Evolutionary conservation across 92 coral and sea anemone genomes (phyloP), one percentile per base, ranked within the genome.

Genomic region (Porites cylindrica): DNA sequence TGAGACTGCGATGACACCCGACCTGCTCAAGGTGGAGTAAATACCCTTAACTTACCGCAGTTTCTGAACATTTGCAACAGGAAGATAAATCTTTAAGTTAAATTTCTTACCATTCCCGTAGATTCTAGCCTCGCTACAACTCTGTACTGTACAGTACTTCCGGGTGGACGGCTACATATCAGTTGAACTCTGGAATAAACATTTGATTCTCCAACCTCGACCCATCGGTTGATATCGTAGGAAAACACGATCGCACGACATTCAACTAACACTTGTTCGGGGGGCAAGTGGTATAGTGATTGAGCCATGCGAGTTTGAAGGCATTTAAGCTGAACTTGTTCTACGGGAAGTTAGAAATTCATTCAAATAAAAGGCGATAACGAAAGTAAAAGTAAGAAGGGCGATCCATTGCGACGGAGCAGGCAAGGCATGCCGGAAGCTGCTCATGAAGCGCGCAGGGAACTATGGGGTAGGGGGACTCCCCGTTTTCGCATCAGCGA

Each of bases 41-140:
- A 38, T 4, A 38, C 43, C 43, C 4, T 0, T 38, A 3, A 38
- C 43, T 38, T 38, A 4, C 43, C 43, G 43, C 32, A 26, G 32
- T 38, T 38, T 38, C 43, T 38, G 43, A 38, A 38, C 43, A 38
- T 1, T 16, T 29, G 17, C 14, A 4, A 21, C 24, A 14, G 2
- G 17, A 20, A 16, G 61, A 4, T 8, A 2, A 10, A 11, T 59
- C 29, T 64, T 8, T 61, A 4, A 7, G n/a, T 50, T 23, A 7
- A 5, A 51, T 10, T 69, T 61, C 95, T 91, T 84, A 94, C 97
- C 93, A 64, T 56, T 89, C 93, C 93, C 19, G 82, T 77, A 1
- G 75, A 70, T 82, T 90, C 94, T 21, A 92, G 84, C 10, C 87
- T 84, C 8, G 91, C 98, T 6, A 79, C 60, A 9, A 94, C 69